Evolutionary conservation across 2,888 invertebrate species (phyloP).

Genomic region (Aquatica leii): DNA sequence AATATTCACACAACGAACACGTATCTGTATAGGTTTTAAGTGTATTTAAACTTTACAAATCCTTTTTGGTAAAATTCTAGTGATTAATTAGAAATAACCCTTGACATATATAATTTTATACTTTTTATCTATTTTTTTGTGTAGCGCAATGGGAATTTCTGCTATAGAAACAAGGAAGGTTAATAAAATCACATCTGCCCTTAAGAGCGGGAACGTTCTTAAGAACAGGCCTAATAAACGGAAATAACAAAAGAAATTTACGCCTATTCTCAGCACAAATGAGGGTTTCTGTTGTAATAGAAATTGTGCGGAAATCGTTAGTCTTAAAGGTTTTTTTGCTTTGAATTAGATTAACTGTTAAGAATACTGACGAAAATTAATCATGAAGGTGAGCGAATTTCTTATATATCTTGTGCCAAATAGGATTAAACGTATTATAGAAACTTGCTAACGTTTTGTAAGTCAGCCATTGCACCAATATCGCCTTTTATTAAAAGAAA

Average conservation of each 20-base stretch:
- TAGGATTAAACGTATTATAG: too few relatives aligned
- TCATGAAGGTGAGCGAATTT: conserved; percentile 1
- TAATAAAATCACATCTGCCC: conserved; percentile 39
- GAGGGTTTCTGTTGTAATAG: conserved; percentile 38
- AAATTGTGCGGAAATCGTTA: conserved; percentile 38
- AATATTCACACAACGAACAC: conserved; percentile 19
- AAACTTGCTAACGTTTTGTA: too few relatives aligned
- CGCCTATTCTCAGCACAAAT: conserved; percentile 37
- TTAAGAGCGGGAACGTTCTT: conserved; percentile 35
- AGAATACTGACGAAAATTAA: conserved; percentile 16
- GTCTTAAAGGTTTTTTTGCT: conserved; percentile 32
- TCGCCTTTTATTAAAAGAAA: too few relatives aligned
- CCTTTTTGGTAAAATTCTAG: too few relatives aligned
- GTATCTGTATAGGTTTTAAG: too few relatives aligned
- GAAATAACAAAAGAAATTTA: conserved; percentile 39
- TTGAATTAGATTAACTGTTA: conserved; percentile 33
- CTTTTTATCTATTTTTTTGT: conserved; percentile 25
- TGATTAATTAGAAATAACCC: background rate
- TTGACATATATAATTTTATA: too few relatives aligned
- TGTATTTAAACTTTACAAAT: too few relatives aligned
- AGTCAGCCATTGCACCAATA: too few relatives aligned
- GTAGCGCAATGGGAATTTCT: conserved; percentile 29
- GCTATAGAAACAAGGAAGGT: conserved; percentile 27
- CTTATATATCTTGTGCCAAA: conserved; percentile 2
- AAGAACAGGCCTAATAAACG: conserved; percentile 37